Evolutionary conservation across 2,888 invertebrate genomes (phyloP).

Genomic region (Buathra laborator): DNA sequence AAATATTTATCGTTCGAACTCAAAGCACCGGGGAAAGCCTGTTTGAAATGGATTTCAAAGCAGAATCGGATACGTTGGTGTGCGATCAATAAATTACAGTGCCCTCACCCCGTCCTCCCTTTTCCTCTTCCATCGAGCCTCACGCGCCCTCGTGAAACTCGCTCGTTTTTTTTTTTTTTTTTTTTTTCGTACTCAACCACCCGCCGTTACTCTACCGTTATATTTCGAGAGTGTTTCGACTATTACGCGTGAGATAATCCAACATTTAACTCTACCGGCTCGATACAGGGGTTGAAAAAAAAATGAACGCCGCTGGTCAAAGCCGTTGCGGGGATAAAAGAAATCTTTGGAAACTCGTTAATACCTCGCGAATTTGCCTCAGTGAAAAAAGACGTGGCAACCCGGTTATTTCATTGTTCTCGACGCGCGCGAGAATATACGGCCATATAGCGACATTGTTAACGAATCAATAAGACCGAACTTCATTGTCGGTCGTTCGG

Average conservation of each 20-base stretch:
- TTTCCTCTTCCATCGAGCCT: constrained; percentile 11
- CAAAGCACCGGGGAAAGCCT: constrained; percentile 57
- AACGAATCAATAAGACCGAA: constrained; percentile 80
- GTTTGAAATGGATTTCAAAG: constrained; percentile 67
- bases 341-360: constrained; percentile 4
- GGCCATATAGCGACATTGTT: constrained; percentile 74
- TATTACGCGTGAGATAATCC: constrained; percentile 49
- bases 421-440: constrained; percentile 72
- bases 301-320: background rate
- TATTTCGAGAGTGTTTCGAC: constrained; percentile 40
- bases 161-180: constrained; percentile 28
- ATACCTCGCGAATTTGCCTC: constrained; percentile 23
- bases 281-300: background rate
- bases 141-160: constrained; percentile 23
- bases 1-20: constrained; percentile 67
- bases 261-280: constrained; percentile 14
- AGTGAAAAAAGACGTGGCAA: constrained; percentile 46
- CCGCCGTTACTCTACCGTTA: constrained; percentile 18
- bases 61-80: constrained; percentile 56
- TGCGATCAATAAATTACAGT: constrained; percentile 67
- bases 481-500: constrained; percentile 74
- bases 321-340: background rate
- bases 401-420: constrained; percentile 14
- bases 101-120: constrained; percentile 21
- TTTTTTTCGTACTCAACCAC: constrained; percentile 26